Percentiles rank a stretch among this genome's conserved stretches.
These are phyloP conservation scores for Zingel zingel DNA, from an alignment of 2,113 vertebrate genomes.

Conservation along the genomic window DNA sequence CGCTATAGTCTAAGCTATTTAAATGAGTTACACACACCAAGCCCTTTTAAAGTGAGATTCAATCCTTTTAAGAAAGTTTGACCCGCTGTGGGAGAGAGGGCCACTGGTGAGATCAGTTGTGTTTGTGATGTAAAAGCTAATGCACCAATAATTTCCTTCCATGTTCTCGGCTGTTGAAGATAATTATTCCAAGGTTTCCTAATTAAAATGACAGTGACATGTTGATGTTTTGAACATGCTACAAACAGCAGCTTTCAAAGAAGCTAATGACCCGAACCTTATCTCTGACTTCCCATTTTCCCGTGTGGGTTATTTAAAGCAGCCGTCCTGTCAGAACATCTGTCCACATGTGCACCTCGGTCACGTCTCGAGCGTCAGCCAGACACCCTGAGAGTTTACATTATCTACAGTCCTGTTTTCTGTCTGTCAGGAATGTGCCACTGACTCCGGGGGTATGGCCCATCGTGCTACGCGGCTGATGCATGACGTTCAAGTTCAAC, in stretches of 20 bases:
- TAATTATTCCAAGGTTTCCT: not conserved
- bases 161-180: not conserved
- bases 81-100: not conserved
- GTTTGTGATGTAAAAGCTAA: not conserved
- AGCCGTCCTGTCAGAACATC: constrained; percentile 28
- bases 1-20: constrained; percentile 6
- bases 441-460: not conserved
- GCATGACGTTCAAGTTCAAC: constrained; percentile 18
- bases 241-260: not conserved
- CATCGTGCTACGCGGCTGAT: not conserved
- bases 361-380: not conserved
- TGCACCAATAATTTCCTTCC: no score
- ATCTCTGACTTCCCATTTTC: not conserved
- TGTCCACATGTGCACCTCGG: not conserved
- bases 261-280: not conserved
- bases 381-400: constrained; percentile 16
- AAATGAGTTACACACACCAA: constrained; percentile 17
- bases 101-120: not conserved
- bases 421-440: not conserved
- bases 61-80: not conserved
- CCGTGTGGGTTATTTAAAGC: not conserved
- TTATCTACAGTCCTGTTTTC: constrained; percentile 1
- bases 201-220: not conserved
- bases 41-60: constrained; percentile 22
- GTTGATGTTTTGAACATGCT: not conserved